Conservation (phyloP, 2,888 invertebrate genomes). For the Orgyia antiqua region DNA sequence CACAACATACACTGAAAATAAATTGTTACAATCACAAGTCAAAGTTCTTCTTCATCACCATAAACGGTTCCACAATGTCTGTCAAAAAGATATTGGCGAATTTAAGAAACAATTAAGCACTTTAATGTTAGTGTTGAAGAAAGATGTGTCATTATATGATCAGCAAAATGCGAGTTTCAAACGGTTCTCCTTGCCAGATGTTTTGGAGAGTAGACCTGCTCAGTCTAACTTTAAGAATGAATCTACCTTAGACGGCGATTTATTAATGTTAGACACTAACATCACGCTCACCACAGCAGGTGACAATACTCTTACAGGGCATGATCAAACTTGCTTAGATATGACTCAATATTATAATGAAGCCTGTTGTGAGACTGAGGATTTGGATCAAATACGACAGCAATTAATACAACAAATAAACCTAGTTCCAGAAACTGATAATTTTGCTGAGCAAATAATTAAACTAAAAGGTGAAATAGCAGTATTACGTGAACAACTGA, state of each 20-base stretch:
- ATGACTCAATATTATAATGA: constrained; percentile 50
- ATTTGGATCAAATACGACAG: constrained; percentile 27
- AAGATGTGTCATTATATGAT: constrained; percentile 27
- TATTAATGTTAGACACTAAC: constrained; percentile 68
- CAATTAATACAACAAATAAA: constrained; percentile 25
- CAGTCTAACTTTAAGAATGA: constrained; percentile 50
- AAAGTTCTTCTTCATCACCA: constrained; percentile 62
- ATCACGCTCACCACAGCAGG: constrained; percentile 50
- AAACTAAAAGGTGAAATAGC: constrained; percentile 42
- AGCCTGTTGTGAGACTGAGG: constrained; percentile 41
- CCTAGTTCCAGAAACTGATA: constrained; percentile 18
- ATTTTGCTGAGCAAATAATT: constrained; percentile 29
- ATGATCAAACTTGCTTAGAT: constrained; percentile 59
- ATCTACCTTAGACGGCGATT: constrained; percentile 59
- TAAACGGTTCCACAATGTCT: constrained; percentile 54
- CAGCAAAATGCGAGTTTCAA: constrained; percentile 42
- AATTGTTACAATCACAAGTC: constrained; percentile 55
- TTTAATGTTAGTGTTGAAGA: constrained; percentile 48
- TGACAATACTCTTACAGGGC: constrained; percentile 51
- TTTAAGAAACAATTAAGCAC: constrained; percentile 54
- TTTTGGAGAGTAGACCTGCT: constrained; percentile 44
- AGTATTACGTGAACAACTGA: constrained; percentile 34
- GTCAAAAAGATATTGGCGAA: constrained; percentile 61
- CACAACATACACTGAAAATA: constrained; percentile 66
- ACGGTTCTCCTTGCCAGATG: constrained; percentile 53